Evolutionary conservation across 2,797 vertebrate species (phyloP).

Genomic region (Vireo griseus): DNA sequence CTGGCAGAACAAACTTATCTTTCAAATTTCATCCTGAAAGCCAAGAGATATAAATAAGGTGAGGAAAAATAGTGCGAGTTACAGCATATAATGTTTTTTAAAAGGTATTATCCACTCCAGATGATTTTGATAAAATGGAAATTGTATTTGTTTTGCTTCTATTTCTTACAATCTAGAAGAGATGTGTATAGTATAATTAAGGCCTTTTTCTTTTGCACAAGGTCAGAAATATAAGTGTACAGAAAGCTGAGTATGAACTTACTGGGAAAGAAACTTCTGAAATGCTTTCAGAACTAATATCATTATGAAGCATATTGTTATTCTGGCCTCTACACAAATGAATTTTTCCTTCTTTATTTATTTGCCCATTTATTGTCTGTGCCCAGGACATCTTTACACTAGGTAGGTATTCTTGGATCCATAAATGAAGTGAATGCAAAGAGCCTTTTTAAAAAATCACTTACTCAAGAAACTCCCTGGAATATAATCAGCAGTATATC

Average conservation of each 20-base stretch:
- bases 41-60: neutral
- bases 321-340: neutral
- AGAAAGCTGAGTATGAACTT: neutral
- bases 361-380: neutral
- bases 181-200: neutral
- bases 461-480: neutral
- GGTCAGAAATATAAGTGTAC: neutral
- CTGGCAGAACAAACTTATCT: neutral
- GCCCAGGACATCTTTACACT: neutral
- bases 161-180: neutral
- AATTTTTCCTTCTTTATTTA: neutral
- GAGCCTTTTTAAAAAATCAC: neutral
- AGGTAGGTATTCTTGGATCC: neutral
- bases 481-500: neutral
- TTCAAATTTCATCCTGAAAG: neutral
- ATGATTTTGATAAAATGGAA: neutral
- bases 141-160: neutral
- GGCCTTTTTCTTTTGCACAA: neutral
- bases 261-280: neutral
- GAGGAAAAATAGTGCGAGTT: neutral
- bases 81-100: neutral
- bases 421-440: neutral
- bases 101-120: neutral
- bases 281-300: neutral
- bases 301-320: neutral